Evolutionary conservation across 2,888 invertebrate species (phyloP), one percentile per base, ranked within the genome.

Genomic region (Drosophila seclusa): DNA sequence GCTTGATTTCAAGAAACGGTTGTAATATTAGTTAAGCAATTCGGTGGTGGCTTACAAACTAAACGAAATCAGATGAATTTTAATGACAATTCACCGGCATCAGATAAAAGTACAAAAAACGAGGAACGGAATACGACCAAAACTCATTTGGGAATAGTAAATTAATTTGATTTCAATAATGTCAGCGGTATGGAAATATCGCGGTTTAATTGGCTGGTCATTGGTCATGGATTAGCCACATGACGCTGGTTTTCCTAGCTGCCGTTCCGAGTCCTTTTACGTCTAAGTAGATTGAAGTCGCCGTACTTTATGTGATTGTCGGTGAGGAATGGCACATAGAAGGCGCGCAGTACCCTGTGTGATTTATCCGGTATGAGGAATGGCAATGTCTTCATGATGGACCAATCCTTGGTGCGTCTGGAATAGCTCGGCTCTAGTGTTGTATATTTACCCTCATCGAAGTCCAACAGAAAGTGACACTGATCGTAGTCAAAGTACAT

Each of bases 401-500:
- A 95, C 97, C 98, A 98, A 29, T 95, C 94, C 53, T 94, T 94
- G 11, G 94, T 93, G 78, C 95, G 94, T 38, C 94, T 94, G 24
- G 96, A 94, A 94, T 98, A 98, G 81, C 95, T 95, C 0, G 98
- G 98, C 91, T 98, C 97, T 50, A 96, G 91, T 0, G 93, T 89
- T 0, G 96, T 95, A 64, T 96, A 95, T 62, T 93, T 94, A 0
- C 95, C 96, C 40, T 95, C 93, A 92, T 98, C 97, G 8, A 97
- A 95, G 93, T 98, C 98, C 54, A 98, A 94, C 31, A 99, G 93
- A 92, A 97, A 98, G 93, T 98, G 96, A 89, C 98, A 98, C 62
- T 95, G 95, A 1, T 94, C 94, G 8, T 97, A 94, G 72, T 95
- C 94, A 73, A 97, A 94, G 95, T 98, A 95, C 73, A 95, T 95